Evolutionary conservation across 92 coral and sea anemone genomes (phyloP), one percentile per base, ranked within the genome.

Genomic region (Zoanthus sociatus): DNA sequence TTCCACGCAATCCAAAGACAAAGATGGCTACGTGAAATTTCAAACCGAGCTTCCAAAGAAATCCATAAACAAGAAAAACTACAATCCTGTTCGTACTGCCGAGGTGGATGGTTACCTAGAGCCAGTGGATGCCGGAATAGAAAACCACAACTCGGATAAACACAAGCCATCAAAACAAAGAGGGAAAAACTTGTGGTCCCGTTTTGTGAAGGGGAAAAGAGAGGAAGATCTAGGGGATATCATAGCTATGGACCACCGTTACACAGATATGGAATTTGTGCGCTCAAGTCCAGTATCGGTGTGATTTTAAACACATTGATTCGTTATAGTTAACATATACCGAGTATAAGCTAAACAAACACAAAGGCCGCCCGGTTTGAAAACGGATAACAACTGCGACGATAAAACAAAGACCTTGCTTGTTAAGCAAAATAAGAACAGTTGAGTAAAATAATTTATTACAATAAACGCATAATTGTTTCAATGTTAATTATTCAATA

Each of bases 231-330:
- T 77, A 21, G 20, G 9, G 44, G 63, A 81, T 37, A 50, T 81
- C 63, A 81, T 81, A 81, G 85, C 85, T 4, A 66, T 66, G 85
- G 60, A 81, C 48, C 74, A 66, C 12, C 55, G 85, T n/a, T 81
- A 81, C 53, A 81, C 75, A 6, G 85, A 81, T 10, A 66, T 66
- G 63, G 74, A 81, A 32, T 63, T 66, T 48, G n/a, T 81, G 47
- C 85, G 76, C 82, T 77, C 82, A n/a, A 77, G 68, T 66, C 82
- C 82, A 4, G 82, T 77, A 21, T 77, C 20, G 6, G 82, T 31
- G 46, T 77, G 12, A 77, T 30, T 11, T 15, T 69, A 14, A 9
- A 16, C 69, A n/a, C 30, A 63, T 0, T 8, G 69, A 8, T 3
- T 63, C 21, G 69, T n/a, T 63, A 16, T n/a, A 5, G 69, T 63